Percentiles rank a stretch among this genome's conserved stretches.
Conservation (phyloP, 2,113 vertebrate genomes). For the Galemys pyrenaicus region DNA sequence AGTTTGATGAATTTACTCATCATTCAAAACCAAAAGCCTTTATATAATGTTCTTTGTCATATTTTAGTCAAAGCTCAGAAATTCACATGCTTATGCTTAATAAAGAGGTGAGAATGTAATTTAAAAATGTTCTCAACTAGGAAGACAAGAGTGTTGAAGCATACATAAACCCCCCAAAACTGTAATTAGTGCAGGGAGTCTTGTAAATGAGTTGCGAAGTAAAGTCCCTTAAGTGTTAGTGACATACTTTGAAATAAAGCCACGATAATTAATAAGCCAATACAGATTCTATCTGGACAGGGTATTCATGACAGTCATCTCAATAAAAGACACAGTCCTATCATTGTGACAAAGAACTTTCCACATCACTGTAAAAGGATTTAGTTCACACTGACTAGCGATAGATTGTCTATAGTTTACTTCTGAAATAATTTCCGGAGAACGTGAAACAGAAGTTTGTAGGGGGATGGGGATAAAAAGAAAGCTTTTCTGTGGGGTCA, state of each 20-base stretch:
- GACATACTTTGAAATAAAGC: constrained; percentile 17
- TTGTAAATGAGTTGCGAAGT: constrained; percentile 63
- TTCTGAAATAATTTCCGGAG: background rate
- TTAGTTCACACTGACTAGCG: background rate
- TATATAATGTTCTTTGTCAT: background rate
- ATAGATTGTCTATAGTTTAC: background rate
- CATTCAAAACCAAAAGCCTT: background rate
- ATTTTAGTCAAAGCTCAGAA: constrained; percentile 21
- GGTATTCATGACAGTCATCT: background rate
- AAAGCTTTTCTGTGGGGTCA: background rate
- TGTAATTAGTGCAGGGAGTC: background rate
- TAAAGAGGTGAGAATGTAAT: constrained; percentile 55
- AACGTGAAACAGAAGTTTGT: background rate
- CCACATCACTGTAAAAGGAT: background rate
- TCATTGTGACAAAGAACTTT: background rate
- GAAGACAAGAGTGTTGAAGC: background rate
- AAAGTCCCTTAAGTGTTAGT: constrained; percentile 33
- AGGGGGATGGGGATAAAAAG: background rate
- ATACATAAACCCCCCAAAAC: background rate
- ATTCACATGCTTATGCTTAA: background rate
- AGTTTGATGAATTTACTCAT: background rate
- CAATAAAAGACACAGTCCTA: background rate
- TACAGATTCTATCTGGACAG: background rate
- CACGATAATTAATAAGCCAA: background rate
- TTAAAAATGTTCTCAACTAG: constrained; percentile 10